Conservation (phyloP, 1,140 invertebrate genomes). For the Caenorhabditis inopinata region DNA sequence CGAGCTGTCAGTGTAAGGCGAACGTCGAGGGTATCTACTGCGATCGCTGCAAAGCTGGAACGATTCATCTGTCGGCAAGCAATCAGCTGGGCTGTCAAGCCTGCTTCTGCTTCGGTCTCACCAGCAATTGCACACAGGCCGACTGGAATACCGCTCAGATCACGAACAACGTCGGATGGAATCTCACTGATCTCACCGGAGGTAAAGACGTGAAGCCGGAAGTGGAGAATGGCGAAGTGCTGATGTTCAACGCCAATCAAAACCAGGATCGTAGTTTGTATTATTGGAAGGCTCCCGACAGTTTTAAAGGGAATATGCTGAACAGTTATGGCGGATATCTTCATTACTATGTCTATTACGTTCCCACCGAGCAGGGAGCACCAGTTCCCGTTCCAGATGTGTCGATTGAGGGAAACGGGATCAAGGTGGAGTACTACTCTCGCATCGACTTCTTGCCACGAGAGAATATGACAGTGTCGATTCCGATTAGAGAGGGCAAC, state of each 20-base stretch:
- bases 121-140: slow-evolving; percentile 64
- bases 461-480: slow-evolving; percentile 52
- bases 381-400: slow-evolving; percentile 82
- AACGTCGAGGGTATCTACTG: slow-evolving; percentile 64
- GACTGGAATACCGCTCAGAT: slow-evolving; percentile 48
- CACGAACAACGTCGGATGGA: slow-evolving; percentile 62
- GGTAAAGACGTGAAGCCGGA: slow-evolving; percentile 56
- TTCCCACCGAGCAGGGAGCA: slow-evolving; percentile 79
- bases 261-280: slow-evolving; percentile 76
- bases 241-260: slow-evolving; percentile 68
- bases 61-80: slow-evolving; percentile 77
- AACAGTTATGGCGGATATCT: slow-evolving; percentile 82
- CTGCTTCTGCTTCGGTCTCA: slow-evolving; percentile 89
- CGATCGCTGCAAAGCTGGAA: slow-evolving; percentile 76
- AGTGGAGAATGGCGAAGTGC: slow-evolving; percentile 60
- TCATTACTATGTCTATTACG: slow-evolving; percentile 78
- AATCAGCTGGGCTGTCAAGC: slow-evolving; percentile 80
- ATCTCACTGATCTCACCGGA: slow-evolving; percentile 66
- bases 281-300: slow-evolving; percentile 83
- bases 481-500: slow-evolving; percentile 54
- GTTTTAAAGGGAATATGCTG: slow-evolving; percentile 70
- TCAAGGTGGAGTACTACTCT: slow-evolving; percentile 70
- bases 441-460: slow-evolving; percentile 57
- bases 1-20: slow-evolving; percentile 78
- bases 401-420: slow-evolving; percentile 74